phyloP scores from a whole-genome alignment of 2,113 vertebrate species.

The Hypocryptadius cinnamomeus region DNA sequence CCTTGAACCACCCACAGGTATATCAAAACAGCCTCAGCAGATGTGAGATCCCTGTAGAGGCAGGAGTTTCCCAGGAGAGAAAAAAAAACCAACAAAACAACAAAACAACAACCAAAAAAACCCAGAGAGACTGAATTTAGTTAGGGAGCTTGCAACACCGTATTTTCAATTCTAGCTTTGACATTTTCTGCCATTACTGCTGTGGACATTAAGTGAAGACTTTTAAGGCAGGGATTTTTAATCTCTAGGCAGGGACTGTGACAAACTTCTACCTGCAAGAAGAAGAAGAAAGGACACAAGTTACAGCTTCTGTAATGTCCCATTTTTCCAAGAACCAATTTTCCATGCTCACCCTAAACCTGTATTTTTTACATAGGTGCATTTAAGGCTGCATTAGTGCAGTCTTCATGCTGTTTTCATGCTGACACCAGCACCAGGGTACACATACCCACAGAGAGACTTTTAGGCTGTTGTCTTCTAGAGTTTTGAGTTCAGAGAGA shows the following conservation, averaged over 20 bases:
- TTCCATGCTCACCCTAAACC: neutral
- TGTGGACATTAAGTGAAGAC: neutral
- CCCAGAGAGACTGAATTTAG: neutral
- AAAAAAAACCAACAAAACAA: too few species aligned
- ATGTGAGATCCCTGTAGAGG: neutral
- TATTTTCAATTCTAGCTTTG: neutral
- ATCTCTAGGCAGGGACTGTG: accelerated
- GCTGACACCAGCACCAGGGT: neutral
- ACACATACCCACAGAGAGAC: neutral
- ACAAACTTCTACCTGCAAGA: neutral
- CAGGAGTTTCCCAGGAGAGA: conserved; percentile 14
- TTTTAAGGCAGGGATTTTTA: neutral
- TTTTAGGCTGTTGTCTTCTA: neutral
- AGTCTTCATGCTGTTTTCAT: neutral
- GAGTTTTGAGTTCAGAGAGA: neutral
- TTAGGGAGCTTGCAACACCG: neutral
- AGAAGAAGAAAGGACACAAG: neutral
- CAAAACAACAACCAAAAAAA: too few species aligned
- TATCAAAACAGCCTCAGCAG: conserved; percentile 13
- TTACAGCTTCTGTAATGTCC: neutral
- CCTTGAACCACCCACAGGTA: conserved; percentile 47
- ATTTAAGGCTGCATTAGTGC: neutral
- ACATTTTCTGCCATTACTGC: neutral
- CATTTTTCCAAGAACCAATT: neutral
- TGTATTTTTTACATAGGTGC: neutral